phyloP scores from a whole-genome alignment of 2,113 vertebrate species.

The Arenaria interpres region DNA sequence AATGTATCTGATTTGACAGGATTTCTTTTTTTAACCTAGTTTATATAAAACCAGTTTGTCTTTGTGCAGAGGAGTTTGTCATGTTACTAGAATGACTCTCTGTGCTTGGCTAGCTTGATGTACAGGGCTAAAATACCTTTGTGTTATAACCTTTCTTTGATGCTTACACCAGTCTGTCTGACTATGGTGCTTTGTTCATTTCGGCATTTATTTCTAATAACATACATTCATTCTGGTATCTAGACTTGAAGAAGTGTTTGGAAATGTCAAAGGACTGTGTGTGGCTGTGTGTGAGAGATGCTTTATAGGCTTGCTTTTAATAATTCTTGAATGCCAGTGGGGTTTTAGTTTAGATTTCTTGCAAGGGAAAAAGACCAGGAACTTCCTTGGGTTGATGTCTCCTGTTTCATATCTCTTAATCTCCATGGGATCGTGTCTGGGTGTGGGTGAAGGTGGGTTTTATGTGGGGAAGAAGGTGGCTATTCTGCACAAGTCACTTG shows the following conservation, averaged over 20 bases:
- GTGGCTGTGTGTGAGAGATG: neutral
- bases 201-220: neutral
- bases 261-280: neutral
- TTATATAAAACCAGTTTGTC: neutral
- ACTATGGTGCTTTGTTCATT: neutral
- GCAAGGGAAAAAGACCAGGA: neutral
- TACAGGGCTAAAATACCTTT: neutral
- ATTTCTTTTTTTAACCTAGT: neutral
- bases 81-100: neutral
- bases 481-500: neutral
- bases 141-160: neutral
- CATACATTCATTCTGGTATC: fast-evolving
- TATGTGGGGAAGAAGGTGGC: neutral
- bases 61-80: neutral
- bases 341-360: neutral
- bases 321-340: neutral
- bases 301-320: neutral
- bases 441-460: neutral
- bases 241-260: neutral
- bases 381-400: neutral
- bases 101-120: neutral
- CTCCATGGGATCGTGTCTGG: neutral
- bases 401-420: neutral
- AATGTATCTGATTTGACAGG: neutral
- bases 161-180: neutral